Percentiles rank a stretch among this genome's conserved stretches.
phyloP scores from a whole-genome alignment of 2,888 invertebrate genomes.

The Nebria brevicollis region DNA sequence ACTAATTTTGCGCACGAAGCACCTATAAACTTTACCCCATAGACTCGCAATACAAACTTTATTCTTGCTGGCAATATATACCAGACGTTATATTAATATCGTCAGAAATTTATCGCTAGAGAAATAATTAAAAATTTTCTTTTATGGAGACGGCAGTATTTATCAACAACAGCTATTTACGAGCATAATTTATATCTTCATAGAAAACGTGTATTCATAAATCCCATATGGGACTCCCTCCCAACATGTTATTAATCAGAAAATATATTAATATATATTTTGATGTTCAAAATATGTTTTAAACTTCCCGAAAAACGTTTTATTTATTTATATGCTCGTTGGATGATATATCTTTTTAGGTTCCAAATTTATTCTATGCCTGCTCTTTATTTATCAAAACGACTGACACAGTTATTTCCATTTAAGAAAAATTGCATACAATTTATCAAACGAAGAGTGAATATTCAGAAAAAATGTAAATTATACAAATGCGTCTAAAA shows the following conservation, averaged over 20 bases:
- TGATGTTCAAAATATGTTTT: too few species aligned
- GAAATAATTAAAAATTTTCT: neutral
- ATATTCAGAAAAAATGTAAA: neutral
- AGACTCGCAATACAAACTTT: neutral
- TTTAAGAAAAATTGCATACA: neutral
- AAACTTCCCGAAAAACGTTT: too few species aligned
- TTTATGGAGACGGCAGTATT: too few species aligned
- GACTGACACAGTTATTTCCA: neutral
- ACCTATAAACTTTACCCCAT: conserved; percentile 26
- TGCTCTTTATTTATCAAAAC: neutral
- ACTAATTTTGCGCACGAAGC: conserved; percentile 37
- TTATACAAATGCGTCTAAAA: neutral
- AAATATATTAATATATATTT: too few species aligned
- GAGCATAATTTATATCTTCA: too few species aligned
- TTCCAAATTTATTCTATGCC: neutral
- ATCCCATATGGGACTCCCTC: too few species aligned
- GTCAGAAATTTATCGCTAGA: neutral
- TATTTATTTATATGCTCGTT: too few species aligned
- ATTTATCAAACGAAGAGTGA: neutral
- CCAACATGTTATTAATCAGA: too few species aligned
- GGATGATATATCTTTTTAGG: neutral
- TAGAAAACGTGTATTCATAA: too few species aligned
- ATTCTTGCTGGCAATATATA: neutral
- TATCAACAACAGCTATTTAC: too few species aligned
- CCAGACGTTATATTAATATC: neutral